Evolutionary conservation across 2,113 vertebrate species (phyloP).

Genomic region (Rhipidura dahli): DNA sequence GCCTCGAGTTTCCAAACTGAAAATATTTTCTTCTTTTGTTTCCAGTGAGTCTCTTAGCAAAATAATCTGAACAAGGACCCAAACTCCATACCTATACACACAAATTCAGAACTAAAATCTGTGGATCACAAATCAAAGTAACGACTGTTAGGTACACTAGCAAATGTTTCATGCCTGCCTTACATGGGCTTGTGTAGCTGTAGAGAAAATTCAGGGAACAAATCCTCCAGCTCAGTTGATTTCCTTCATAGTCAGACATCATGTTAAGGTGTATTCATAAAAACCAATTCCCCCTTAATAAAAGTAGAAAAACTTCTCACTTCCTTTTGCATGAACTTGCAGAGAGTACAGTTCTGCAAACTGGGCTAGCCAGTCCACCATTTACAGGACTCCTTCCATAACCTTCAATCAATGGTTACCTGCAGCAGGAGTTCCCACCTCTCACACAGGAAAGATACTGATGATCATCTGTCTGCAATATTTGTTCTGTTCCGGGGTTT

Average conservation of each 20-base stretch:
- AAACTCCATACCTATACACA: neutral
- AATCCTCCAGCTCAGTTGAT: neutral
- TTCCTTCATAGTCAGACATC: neutral
- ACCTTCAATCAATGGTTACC: neutral
- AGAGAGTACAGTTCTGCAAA: neutral
- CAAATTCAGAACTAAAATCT: neutral
- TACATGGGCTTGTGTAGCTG: neutral
- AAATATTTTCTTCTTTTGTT: neutral
- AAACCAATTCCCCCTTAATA: neutral
- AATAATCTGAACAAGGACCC: neutral
- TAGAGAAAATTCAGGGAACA: neutral
- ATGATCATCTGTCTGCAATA: neutral
- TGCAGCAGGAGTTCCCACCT: neutral
- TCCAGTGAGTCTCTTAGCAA: neutral
- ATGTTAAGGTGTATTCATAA: neutral
- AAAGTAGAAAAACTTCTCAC: neutral
- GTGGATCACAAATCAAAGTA: neutral
- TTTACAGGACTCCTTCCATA: neutral
- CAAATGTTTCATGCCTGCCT: neutral
- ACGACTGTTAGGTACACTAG: neutral
- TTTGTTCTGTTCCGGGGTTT: neutral
- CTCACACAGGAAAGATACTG: neutral
- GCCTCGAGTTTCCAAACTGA: neutral
- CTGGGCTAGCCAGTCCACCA: neutral
- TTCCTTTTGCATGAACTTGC: neutral